These are phyloP conservation scores for Hesperia comma DNA, from an alignment of 2,888 invertebrate species.

Conservation along the genomic window DNA sequence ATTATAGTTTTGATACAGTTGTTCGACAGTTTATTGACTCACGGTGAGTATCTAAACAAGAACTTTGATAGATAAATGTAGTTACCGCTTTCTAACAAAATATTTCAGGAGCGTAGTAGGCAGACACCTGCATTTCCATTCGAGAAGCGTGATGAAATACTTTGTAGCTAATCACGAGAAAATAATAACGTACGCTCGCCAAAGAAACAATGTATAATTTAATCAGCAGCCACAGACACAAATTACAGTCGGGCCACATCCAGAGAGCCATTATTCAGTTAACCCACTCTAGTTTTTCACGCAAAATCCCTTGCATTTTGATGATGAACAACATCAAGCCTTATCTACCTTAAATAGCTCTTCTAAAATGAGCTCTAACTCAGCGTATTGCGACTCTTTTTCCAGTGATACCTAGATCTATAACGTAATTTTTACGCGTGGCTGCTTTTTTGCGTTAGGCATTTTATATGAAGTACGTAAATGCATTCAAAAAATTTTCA, in stretches of 20 bases:
- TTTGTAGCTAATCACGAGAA: constrained; percentile 1
- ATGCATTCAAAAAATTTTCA: constrained; percentile 16
- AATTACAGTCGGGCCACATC: constrained; percentile 31
- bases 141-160: neutral
- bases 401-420: neutral
- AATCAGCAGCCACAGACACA: constrained; percentile 28
- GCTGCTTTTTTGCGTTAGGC: constrained; percentile 6
- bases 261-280: constrained; percentile 28
- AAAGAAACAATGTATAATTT: constrained; percentile 28
- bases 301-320: constrained; percentile 32
- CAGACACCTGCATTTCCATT: neutral
- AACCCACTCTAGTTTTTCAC: constrained; percentile 35
- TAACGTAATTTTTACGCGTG: constrained; percentile 2
- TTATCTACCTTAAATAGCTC: neutral
- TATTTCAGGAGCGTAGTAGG: too few species aligned
- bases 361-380: constrained; percentile 18
- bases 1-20: too few species aligned
- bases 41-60: too few species aligned
- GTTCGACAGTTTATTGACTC: too few species aligned
- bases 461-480: constrained; percentile 17
- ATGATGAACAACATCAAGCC: constrained; percentile 16
- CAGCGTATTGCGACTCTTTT: neutral
- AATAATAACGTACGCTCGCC: constrained; percentile 9
- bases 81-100: too few species aligned
- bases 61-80: too few species aligned